Evolutionary conservation across 2,113 vertebrate genomes (phyloP).

Genomic region (Silurus glanis): DNA sequence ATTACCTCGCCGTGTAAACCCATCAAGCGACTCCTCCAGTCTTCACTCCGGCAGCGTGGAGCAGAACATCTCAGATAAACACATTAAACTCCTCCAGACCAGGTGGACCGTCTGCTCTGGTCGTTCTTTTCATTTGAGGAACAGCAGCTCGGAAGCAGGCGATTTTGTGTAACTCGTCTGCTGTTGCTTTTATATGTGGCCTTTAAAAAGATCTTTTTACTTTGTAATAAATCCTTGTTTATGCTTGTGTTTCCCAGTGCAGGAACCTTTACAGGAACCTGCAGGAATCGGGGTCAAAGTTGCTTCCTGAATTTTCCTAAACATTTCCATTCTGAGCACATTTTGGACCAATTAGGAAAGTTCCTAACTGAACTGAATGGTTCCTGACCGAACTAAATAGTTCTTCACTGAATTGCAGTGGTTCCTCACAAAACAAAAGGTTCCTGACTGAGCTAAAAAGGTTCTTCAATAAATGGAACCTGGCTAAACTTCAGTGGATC

Average conservation of each 20-base stretch:
- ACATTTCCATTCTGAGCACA: too few relatives aligned
- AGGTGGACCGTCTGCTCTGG: neutral
- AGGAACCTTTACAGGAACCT: neutral
- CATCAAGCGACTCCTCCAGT: constrained; percentile 16
- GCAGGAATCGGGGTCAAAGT: neutral
- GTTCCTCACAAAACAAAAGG: too few relatives aligned
- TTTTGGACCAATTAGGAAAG: neutral
- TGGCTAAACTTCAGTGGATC: too few relatives aligned
- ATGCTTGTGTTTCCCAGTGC: neutral
- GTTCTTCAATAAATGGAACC: too few relatives aligned
- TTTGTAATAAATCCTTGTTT: neutral
- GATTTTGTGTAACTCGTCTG: neutral
- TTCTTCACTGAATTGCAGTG: too few relatives aligned
- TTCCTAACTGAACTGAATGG: neutral
- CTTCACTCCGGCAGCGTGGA: neutral
- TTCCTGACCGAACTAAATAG: neutral
- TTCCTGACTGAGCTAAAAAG: too few relatives aligned
- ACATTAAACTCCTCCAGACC: neutral
- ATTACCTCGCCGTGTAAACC: constrained; percentile 17
- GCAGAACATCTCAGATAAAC: neutral
- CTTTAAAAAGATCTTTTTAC: neutral
- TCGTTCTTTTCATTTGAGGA: neutral
- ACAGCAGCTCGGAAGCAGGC: neutral
- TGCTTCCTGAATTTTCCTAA: neutral
- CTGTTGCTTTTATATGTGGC: neutral